These are phyloP conservation scores for Tachina lurida DNA, from an alignment of 2,888 invertebrate genomes.

Conservation along the genomic window DNA sequence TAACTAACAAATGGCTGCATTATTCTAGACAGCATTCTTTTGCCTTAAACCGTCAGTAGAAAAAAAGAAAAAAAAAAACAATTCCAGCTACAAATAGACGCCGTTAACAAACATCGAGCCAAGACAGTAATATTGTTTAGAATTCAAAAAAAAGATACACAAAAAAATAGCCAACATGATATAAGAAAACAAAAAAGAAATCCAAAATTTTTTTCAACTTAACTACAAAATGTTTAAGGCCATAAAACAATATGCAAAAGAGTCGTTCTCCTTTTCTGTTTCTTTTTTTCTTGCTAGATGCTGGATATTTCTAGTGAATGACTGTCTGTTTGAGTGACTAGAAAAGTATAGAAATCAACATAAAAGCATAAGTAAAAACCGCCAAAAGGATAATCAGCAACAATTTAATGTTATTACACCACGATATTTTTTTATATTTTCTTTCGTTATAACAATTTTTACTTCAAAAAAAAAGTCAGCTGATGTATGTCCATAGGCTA, in stretches of 20 bases:
- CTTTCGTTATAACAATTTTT: neutral
- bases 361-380: conserved; percentile 73
- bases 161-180: conserved; percentile 45
- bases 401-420: conserved; percentile 83
- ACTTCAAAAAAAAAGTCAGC: conserved; percentile 4
- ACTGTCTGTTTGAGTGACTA: conserved; percentile 61
- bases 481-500: neutral
- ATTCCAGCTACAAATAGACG: conserved; percentile 64
- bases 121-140: conserved; percentile 52
- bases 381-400: conserved; percentile 83
- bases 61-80: neutral
- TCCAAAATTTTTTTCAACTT: conserved; percentile 4
- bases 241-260: conserved; percentile 67
- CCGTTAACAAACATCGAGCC: conserved; percentile 61
- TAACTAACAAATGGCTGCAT: conserved; percentile 73
- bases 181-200: conserved; percentile 30
- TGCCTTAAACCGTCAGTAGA: conserved; percentile 26
- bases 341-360: conserved; percentile 41
- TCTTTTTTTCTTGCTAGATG: conserved; percentile 44
- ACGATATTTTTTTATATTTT: conserved; percentile 73
- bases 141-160: conserved; percentile 13
- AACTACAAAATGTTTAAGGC: conserved; percentile 63
- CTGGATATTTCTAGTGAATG: conserved; percentile 48
- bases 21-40: conserved; percentile 63
- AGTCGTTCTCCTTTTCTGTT: conserved; percentile 37